Evolutionary conservation across 2,113 vertebrate genomes (phyloP), one percentile per base, ranked within the genome.

Genomic region (Ellobius talpinus): DNA sequence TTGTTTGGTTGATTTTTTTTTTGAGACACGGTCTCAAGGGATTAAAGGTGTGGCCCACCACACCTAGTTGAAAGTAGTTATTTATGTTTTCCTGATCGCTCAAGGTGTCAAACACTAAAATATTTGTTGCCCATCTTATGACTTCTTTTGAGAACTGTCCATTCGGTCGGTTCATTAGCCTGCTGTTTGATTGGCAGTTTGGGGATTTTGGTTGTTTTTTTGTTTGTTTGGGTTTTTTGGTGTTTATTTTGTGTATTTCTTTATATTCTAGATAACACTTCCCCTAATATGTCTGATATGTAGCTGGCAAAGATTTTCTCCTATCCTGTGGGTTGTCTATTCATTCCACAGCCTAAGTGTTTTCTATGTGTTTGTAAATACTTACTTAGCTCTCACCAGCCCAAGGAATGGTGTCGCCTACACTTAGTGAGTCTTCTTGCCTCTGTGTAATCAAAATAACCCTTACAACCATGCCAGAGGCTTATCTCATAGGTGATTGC

Each of bases 341-440:
- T 47, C 63, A 68, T 68, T 68, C 31, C 55, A 70, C 82, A 42
- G 42, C 47, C 31, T 68, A 78, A 73, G 12, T 72, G 39, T 72
- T 85, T 72, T 63, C 36, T 9, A 12, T 52, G 79, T 93, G 58
- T 93, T 96, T 96, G 42, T 92, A 45, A 65, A 14, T 92, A 47
- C 47, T 33, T 36, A 77, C 65, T 33, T 42, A 87, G 45, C 78
- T 52, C n/a, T 74, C 31, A 65, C 26, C 58, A 84, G 39, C 81
- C 58, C 39, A 85, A 39, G 7, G 26, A 31, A 23, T 61, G 36
- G 14, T 29, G 3, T 39, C 33, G 12, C 19, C 78, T 21, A 79
- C 36, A 61, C 42, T 84, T 84, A 39, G 7, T 63, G 79, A 61
- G 21, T 73, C 72, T 61, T 84, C 55, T 39, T 42, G 14, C 39